Percentiles rank a stretch among this genome's conserved stretches.
Evolutionary conservation across 2,888 invertebrate genomes (phyloP).

Genomic region (Drosophila atripex): DNA sequence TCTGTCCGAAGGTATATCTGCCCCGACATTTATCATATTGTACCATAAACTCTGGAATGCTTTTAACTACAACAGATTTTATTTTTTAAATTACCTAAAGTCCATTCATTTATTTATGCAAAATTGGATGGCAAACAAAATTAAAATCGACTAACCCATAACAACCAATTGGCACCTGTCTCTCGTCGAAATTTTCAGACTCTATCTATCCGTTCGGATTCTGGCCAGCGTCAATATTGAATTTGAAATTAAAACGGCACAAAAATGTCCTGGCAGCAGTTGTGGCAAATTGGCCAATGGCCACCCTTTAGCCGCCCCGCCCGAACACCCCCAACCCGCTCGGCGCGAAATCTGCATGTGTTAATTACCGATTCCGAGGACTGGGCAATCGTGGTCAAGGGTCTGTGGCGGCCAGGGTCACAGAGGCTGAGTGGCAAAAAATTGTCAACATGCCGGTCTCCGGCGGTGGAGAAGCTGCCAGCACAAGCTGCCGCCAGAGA

Average conservation of each 20-base stretch:
- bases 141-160: neutral
- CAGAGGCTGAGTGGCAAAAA: slow-evolving; percentile 41
- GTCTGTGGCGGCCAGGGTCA: slow-evolving; percentile 44
- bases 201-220: slow-evolving; percentile 15
- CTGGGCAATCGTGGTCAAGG: slow-evolving; percentile 55
- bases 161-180: neutral
- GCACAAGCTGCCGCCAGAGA: slow-evolving; percentile 67
- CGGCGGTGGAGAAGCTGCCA: slow-evolving; percentile 56
- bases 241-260: slow-evolving; percentile 76
- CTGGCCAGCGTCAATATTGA: slow-evolving; percentile 72
- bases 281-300: slow-evolving; percentile 67
- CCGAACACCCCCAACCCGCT: neutral
- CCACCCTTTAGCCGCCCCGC: neutral
- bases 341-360: slow-evolving; percentile 72
- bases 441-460: slow-evolving; percentile 73
- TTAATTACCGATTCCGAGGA: slow-evolving; percentile 67
- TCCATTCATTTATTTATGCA: slow-evolving; percentile 61
- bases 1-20: slow-evolving; percentile 1
- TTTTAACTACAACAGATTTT: neutral
- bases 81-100: neutral
- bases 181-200: slow-evolving; percentile 49
- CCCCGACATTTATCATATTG: slow-evolving; percentile 21
- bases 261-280: slow-evolving; percentile 70
- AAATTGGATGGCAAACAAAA: neutral
- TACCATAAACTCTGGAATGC: neutral